phyloP scores from a whole-genome alignment of 2,888 invertebrate genomes.

The Chymomyza amoena region DNA sequence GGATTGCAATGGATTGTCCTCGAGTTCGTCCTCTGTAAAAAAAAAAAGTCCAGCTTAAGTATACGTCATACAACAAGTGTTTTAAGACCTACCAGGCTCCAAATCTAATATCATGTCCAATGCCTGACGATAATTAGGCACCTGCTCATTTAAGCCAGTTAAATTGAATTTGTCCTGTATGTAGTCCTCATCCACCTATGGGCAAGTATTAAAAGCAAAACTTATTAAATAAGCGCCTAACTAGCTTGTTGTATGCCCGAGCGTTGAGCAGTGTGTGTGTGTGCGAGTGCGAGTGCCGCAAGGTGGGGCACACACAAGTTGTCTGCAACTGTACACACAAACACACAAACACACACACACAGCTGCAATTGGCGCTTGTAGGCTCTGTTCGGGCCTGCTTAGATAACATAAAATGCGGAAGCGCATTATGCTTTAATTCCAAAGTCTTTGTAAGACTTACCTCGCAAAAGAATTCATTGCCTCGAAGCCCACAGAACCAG shows the following conservation, averaged over 20 bases:
- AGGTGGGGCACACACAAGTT: slow-evolving; percentile 34
- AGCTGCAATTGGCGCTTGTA: neutral
- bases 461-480: slow-evolving; percentile 99
- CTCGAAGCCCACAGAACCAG: slow-evolving; percentile 99
- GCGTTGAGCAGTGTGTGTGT: neutral
- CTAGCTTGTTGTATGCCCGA: neutral
- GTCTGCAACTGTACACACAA: too few species aligned
- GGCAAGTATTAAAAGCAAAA: neutral
- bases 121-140: slow-evolving; percentile 99
- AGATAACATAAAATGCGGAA: neutral
- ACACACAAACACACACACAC: neutral
- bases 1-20: slow-evolving; percentile 98
- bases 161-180: slow-evolving; percentile 99
- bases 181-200: slow-evolving; percentile 99
- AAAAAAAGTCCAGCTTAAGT: slow-evolving; percentile 13
- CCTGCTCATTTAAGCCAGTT: slow-evolving; percentile 99
- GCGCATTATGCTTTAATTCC: neutral
- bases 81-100: slow-evolving; percentile 89
- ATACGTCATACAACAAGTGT: slow-evolving; percentile 5
- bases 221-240: neutral
- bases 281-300: slow-evolving; percentile 24
- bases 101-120: slow-evolving; percentile 99
- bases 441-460: slow-evolving; percentile 80
- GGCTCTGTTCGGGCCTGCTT: neutral
- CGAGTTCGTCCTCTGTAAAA: slow-evolving; percentile 95